A percentile compares a stretch with the other conserved stretches of the same genome.
Conservation (phyloP, 2,888 invertebrate genomes). For the Autographa pulchrina region DNA sequence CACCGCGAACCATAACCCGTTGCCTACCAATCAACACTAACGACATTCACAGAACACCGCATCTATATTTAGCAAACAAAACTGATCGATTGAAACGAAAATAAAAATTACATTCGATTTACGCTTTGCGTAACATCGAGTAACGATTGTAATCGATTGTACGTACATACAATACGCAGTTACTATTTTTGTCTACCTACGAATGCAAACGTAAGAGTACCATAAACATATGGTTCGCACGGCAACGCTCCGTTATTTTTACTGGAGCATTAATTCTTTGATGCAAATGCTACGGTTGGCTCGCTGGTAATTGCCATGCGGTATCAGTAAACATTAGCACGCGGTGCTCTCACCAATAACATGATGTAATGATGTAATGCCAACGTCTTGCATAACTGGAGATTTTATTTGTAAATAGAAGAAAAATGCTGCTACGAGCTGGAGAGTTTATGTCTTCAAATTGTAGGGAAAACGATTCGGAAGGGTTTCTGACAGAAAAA, state of each 20-base stretch:
- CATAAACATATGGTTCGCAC: slow-evolving; percentile 24
- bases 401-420: neutral
- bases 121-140: slow-evolving; percentile 22
- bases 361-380: neutral
- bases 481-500: too few species aligned
- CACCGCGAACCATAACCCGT: neutral
- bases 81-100: slow-evolving; percentile 15
- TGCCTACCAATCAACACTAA: slow-evolving; percentile 5
- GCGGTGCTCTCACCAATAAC: neutral
- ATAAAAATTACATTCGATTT: slow-evolving; percentile 36
- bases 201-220: slow-evolving; percentile 22
- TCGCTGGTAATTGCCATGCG: slow-evolving; percentile 16
- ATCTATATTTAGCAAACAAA: slow-evolving; percentile 27
- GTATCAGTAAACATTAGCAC: slow-evolving; percentile 8
- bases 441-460: too few species aligned
- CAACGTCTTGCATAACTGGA: neutral
- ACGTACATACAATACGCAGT: neutral
- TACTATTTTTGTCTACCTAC: slow-evolving; percentile 27
- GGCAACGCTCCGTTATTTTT: slow-evolving; percentile 20
- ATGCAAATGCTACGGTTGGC: slow-evolving; percentile 19
- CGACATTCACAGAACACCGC: neutral
- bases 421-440: too few species aligned
- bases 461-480: too few species aligned
- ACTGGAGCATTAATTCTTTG: slow-evolving; percentile 33
- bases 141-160: slow-evolving; percentile 41